Conservation (phyloP, 2,888 invertebrate genomes). For the Euphydryas editha region DNA sequence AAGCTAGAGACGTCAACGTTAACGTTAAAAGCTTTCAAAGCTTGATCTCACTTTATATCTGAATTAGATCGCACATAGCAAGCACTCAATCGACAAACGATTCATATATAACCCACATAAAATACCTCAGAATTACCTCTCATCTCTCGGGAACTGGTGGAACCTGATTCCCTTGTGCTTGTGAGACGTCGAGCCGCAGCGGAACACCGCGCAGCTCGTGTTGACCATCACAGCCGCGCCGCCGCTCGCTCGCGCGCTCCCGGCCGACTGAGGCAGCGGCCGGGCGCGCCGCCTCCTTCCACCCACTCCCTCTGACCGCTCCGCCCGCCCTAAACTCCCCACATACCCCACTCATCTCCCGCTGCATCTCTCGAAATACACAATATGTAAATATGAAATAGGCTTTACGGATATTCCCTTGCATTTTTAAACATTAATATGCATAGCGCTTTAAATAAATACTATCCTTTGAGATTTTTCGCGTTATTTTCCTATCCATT, state of each 20-base stretch:
- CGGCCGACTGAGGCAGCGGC: constrained; percentile 34
- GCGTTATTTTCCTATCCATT: neutral
- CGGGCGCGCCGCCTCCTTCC: constrained; percentile 23
- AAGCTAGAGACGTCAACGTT: constrained; percentile 4
- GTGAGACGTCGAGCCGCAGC: constrained; percentile 34
- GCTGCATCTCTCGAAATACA: constrained; percentile 22
- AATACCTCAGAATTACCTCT: constrained; percentile 24
- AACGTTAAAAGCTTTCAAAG: constrained; percentile 7
- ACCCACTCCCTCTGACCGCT: neutral
- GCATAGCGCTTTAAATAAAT: constrained; percentile 5
- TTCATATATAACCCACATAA: neutral
- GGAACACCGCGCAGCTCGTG: constrained; percentile 38
- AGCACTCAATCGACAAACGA: constrained; percentile 7
- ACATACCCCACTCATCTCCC: neutral
- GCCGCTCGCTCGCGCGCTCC: constrained; percentile 25
- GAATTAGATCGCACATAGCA: neutral
- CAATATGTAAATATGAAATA: constrained; percentile 22
- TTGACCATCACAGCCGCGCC: constrained; percentile 31
- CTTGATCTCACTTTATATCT: constrained; percentile 8
- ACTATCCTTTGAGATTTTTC: constrained; percentile 11
- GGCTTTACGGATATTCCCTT: constrained; percentile 11
- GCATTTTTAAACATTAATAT: constrained; percentile 5
- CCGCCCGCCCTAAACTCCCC: constrained; percentile 4
- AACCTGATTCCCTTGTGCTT: constrained; percentile 32
- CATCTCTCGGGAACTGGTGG: constrained; percentile 39